Evolutionary conservation across 2,113 vertebrate genomes (phyloP), one percentile per base, ranked within the genome.

Genomic region (Todiramphus chloris): DNA sequence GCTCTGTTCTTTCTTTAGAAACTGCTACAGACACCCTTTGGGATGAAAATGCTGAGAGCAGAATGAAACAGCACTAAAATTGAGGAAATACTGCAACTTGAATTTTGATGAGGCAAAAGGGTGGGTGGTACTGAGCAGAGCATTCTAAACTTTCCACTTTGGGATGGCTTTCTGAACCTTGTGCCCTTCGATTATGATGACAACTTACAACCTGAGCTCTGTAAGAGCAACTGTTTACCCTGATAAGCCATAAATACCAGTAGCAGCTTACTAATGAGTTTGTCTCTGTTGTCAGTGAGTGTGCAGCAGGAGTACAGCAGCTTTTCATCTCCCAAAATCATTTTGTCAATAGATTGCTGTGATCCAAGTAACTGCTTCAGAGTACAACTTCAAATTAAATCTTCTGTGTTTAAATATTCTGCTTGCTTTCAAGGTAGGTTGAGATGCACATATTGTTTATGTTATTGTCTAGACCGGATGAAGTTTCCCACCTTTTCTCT

Each of bases 1-100:
- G 11, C 31, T 63, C 73, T 83, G 28, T 80, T 77, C 63, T 85
- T 73, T 86, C 41, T 87, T 89, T 67, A 96, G 87, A 96, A 94
- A 87, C 77, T 93, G 72, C 72, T 77, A 72, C 39, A 66, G 35
- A 41, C 58, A 67, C n/a, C 50, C 27, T 64, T 90, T 60, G 33
- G 31, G 39, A 60, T 80, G 28, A 67, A 90, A 89, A 70, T 31
- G 72, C 69, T 91, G 83, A 94, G 84, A 87, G 39, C 12, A 68
- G 83, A 81, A 80, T 72, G 73, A 91, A 83, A 70, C 30, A 68
- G 64, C 89, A 72, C 33, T 78, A 81, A 92, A 92, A 46, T 72
- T 35, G 80, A 87, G 77, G 89, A 96, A 94, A 84, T 67, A 60
- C 9, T 46, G 50, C 51, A 74, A 39, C 43, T 37, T 67, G 9